Percentiles rank a stretch among this genome's conserved stretches.
These are phyloP conservation scores for Metopolophium dirhodum DNA, from an alignment of 1,140 invertebrate species.

Conservation along the genomic window DNA sequence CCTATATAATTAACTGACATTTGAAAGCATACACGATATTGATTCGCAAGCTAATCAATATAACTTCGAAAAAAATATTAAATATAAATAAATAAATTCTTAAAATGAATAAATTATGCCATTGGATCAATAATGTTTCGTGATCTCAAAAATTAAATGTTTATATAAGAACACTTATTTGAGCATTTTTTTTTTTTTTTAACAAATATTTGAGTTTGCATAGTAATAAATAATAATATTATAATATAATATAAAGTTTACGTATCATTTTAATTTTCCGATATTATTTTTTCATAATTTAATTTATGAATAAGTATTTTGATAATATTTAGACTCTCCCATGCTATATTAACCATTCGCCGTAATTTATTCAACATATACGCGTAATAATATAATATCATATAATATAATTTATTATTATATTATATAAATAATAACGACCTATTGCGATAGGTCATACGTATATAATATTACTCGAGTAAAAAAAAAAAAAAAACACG, in stretches of 20 bases:
- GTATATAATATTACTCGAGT: background rate
- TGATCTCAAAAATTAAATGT: background rate
- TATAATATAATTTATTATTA: background rate
- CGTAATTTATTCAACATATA: no score
- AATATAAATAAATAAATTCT: background rate
- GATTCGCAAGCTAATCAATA: background rate
- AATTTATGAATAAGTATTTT: no score
- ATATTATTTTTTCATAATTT: no score
- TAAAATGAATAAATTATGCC: background rate
- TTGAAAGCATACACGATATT: background rate
- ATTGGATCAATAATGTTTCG: background rate
- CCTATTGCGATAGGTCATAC: background rate
- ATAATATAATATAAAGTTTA: background rate
- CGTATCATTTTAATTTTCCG: background rate
- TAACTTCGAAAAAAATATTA: background rate
- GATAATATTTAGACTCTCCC: no score
- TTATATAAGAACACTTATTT: background rate
- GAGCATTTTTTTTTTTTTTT: background rate
- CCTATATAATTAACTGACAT: background rate
- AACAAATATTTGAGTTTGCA: background rate
- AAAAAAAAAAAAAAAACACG: background rate
- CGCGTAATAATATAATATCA: no score
- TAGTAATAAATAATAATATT: no score
- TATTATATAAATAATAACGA: background rate
- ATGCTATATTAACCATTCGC: no score